Conservation (phyloP, 2,888 invertebrate species). For the Ennomos fuscantarius region DNA sequence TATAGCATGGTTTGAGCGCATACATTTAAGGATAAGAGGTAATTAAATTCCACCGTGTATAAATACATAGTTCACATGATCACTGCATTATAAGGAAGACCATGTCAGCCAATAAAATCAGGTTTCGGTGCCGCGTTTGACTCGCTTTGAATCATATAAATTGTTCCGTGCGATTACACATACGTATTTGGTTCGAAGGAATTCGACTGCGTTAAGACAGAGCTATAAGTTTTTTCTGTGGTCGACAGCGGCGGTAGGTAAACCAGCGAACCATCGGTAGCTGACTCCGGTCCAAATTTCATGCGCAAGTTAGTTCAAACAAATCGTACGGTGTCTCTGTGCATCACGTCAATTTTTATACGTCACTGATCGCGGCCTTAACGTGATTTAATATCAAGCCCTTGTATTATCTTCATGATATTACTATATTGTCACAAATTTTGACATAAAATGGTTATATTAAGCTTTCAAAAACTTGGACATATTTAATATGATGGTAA, state of each 20-base stretch:
- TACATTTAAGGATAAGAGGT: too few species aligned
- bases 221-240: constrained; percentile 71
- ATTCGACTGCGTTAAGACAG: constrained; percentile 75
- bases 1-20: too few species aligned
- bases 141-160: constrained; percentile 72
- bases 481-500: too few species aligned
- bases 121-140: constrained; percentile 43
- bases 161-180: constrained; percentile 80
- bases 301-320: constrained; percentile 83
- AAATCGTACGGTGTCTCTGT: constrained; percentile 82
- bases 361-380: constrained; percentile 54
- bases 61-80: too few species aligned
- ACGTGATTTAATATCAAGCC: too few species aligned
- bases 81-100: constrained; percentile 36
- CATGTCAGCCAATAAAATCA: constrained; percentile 41
- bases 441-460: too few species aligned
- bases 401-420: too few species aligned
- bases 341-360: constrained; percentile 69
- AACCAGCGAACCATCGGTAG: constrained; percentile 83
- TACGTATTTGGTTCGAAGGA: constrained; percentile 81
- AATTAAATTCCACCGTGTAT: too few species aligned
- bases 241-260: constrained; percentile 78
- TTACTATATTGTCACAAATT: too few species aligned
- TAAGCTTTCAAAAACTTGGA: too few species aligned
- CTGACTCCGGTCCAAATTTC: constrained; percentile 74